Evolutionary conservation across 1,140 invertebrate genomes (phyloP).

Genomic region (Bombus impatiens): DNA sequence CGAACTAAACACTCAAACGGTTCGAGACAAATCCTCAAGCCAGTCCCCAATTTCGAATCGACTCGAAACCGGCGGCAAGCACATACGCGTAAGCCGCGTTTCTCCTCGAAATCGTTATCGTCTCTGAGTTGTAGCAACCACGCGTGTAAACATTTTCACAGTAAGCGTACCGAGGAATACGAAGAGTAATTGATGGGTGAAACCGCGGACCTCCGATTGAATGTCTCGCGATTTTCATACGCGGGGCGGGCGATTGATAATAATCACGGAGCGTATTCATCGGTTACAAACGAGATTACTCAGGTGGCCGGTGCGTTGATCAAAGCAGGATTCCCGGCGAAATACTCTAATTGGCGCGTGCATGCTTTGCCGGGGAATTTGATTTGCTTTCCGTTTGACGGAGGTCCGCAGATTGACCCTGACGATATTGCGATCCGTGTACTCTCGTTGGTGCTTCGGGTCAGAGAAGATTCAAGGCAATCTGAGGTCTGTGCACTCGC

Average conservation of each 20-base stretch:
- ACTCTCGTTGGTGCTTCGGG: constrained; percentile 27
- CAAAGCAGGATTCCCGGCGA: constrained; percentile 69
- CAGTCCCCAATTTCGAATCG: background rate
- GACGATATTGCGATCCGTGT: constrained; percentile 65
- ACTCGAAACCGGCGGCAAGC: background rate
- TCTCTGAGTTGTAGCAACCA: background rate
- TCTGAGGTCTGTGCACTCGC: constrained; percentile 50
- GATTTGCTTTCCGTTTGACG: constrained; percentile 70
- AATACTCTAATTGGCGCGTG: constrained; percentile 67
- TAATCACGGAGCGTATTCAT: constrained; percentile 67
- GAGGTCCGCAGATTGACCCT: constrained; percentile 66
- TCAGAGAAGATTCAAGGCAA: constrained; percentile 59
- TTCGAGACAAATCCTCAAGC: background rate
- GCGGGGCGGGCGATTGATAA: constrained; percentile 57
- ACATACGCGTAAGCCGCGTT: background rate
- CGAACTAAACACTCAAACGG: background rate
- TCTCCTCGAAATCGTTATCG: background rate
- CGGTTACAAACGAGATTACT: constrained; percentile 71
- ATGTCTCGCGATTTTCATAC: background rate
- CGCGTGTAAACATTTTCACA: background rate
- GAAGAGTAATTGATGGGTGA: background rate
- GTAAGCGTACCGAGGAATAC: background rate
- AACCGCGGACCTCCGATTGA: background rate
- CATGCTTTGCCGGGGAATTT: constrained; percentile 66
- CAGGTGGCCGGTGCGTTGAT: constrained; percentile 71